phyloP scores from a whole-genome alignment of 2,888 invertebrate species.

The Liopterus haemorrhoidalis region DNA sequence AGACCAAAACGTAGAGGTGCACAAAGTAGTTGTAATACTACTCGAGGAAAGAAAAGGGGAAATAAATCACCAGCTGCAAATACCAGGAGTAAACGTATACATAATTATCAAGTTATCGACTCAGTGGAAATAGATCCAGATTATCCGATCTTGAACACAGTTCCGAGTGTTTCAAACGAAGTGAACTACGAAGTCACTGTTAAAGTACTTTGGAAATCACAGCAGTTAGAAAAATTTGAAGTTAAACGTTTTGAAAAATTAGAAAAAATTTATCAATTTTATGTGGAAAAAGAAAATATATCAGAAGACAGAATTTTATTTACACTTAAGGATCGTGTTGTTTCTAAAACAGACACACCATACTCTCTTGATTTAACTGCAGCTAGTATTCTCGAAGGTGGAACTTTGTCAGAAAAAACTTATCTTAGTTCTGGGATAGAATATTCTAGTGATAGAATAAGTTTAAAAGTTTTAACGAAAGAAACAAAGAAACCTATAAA shows the following conservation, averaged over 20 bases:
- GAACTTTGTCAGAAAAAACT: conserved; percentile 10
- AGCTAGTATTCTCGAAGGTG: conserved; percentile 19
- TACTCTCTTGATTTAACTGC: conserved; percentile 11
- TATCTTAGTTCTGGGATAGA: not conserved
- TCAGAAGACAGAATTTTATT: conserved; percentile 16
- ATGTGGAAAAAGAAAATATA: conserved; percentile 16
- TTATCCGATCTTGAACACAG: too few species aligned
- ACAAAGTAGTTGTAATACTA: too few species aligned
- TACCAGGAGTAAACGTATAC: too few species aligned
- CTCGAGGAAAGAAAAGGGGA: too few species aligned
- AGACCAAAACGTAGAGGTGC: too few species aligned
- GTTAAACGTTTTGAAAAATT: conserved; percentile 14
- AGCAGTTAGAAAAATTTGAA: conserved; percentile 13
- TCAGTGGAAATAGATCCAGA: too few species aligned
- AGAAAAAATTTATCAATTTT: conserved; percentile 11
- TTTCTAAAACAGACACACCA: conserved; percentile 14
- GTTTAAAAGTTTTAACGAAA: conserved; percentile 15
- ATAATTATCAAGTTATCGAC: too few species aligned
- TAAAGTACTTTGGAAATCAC: conserved; percentile 17
- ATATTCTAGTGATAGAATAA: not conserved
- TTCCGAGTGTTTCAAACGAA: too few species aligned
- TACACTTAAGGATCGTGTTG: conserved; percentile 8
- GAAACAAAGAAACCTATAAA: conserved; percentile 16
- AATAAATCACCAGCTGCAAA: too few species aligned
- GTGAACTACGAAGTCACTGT: conserved; percentile 16